These are phyloP conservation scores for Peromyscus nudipes DNA, from an alignment of 2,797 vertebrate genomes.

Conservation along the genomic window DNA sequence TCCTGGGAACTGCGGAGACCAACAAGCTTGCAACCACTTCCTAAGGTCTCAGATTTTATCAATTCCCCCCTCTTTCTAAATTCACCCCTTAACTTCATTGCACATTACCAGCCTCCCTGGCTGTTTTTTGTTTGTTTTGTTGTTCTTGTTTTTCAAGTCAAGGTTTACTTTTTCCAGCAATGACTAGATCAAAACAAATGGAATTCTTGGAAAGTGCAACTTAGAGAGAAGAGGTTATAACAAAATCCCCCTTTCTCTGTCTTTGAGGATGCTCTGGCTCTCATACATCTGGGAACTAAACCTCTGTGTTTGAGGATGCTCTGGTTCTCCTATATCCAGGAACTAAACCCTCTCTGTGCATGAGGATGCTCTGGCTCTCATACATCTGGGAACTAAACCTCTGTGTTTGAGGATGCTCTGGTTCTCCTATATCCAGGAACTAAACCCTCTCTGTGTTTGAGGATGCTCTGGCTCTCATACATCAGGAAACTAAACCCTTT, in stretches of 20 bases:
- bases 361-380: too few species aligned
- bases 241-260: not conserved
- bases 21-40: not conserved
- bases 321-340: too few species aligned
- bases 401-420: too few species aligned
- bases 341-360: too few species aligned
- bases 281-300: not conserved
- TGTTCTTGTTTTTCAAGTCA: not conserved
- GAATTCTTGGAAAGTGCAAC: constrained; percentile 23
- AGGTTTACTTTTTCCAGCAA: constrained; percentile 16
- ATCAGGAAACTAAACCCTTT: too few species aligned
- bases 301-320: too few species aligned
- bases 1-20: not conserved
- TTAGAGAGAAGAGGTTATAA: not conserved
- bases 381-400: too few species aligned
- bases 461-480: too few species aligned
- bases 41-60: constrained; percentile 63
- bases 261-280: not conserved
- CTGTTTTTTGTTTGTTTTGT: constrained; percentile 16
- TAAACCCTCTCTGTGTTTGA: not conserved
- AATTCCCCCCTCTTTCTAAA: not conserved
- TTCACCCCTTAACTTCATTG: constrained; percentile 6
- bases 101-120: not conserved
- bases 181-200: constrained; percentile 3
- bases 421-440: not conserved